These are phyloP conservation scores for Idaea dimidiata DNA, from an alignment of 2,888 invertebrate genomes.

Conservation along the genomic window DNA sequence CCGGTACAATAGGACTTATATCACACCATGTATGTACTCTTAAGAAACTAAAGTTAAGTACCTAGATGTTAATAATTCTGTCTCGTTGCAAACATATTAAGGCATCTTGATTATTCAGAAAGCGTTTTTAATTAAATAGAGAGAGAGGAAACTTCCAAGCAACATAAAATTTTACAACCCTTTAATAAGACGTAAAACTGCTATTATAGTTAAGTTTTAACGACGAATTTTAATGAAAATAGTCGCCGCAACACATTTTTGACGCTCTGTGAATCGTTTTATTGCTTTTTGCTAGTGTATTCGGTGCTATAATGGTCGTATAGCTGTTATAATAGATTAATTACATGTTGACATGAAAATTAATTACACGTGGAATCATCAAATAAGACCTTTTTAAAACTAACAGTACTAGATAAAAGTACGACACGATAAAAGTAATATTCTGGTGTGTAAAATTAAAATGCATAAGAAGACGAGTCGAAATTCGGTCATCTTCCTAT, in stretches of 20 bases:
- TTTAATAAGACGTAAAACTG: slow-evolving; percentile 77
- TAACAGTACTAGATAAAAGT: no score
- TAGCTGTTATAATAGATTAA: neutral
- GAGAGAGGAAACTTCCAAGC: slow-evolving; percentile 55
- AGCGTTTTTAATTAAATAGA: slow-evolving; percentile 76
- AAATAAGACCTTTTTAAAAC: no score
- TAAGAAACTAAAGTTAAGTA: slow-evolving; percentile 12
- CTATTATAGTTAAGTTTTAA: slow-evolving; percentile 64
- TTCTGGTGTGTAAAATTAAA: no score
- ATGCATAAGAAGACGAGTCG: no score
- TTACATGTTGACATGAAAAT: neutral
- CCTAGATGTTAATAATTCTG: slow-evolving; percentile 39
- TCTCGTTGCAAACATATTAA: slow-evolving; percentile 55
- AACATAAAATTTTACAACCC: slow-evolving; percentile 78
- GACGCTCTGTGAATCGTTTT: slow-evolving; percentile 37
- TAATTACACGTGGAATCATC: neutral
- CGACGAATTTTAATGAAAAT: slow-evolving; percentile 73
- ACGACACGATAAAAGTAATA: no score
- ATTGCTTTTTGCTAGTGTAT: slow-evolving; percentile 19
- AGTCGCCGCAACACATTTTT: slow-evolving; percentile 62
- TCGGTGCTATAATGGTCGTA: neutral
- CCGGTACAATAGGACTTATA: neutral
- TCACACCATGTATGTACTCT: slow-evolving; percentile 4
- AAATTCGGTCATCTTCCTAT: no score
- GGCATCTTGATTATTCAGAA: slow-evolving; percentile 72